Evolutionary conservation across 1,140 invertebrate species (phyloP).

Genomic region (Heliothis subflexa): DNA sequence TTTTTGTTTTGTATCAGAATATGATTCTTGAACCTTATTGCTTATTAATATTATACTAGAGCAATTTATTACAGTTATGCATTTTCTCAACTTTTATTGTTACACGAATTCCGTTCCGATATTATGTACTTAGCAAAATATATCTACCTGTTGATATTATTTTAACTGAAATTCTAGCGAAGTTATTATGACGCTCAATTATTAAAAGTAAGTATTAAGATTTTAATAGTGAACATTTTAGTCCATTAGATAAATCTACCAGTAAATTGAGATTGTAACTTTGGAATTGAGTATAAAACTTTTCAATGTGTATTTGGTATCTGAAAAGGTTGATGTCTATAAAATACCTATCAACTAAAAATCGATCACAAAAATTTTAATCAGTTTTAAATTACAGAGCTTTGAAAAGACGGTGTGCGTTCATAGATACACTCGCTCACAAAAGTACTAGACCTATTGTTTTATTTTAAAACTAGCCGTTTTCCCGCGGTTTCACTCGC

Average conservation of each 20-base stretch:
- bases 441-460: too few species aligned
- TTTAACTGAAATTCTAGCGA: conserved; percentile 52
- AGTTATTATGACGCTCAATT: conserved; percentile 69
- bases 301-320: conserved; percentile 1
- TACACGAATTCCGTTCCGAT: conserved; percentile 35
- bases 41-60: background rate
- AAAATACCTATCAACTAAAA: too few species aligned
- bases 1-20: background rate
- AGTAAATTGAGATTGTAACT: conserved; percentile 37
- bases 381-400: too few species aligned
- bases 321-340: conserved; percentile 4
- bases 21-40: conserved; percentile 29
- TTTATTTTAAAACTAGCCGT: too few species aligned
- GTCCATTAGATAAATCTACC: conserved; percentile 59
- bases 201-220: conserved; percentile 67
- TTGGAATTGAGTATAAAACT: conserved; percentile 42
- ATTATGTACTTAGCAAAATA: conserved; percentile 27
- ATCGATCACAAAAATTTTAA: too few species aligned
- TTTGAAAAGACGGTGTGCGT: too few species aligned
- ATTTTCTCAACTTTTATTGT: conserved; percentile 22
- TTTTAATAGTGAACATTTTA: conserved; percentile 56
- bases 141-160: conserved; percentile 52
- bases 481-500: too few species aligned
- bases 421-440: too few species aligned
- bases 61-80: conserved; percentile 12